Conservation (phyloP, 1,140 invertebrate species). For the Lerema accius region DNA sequence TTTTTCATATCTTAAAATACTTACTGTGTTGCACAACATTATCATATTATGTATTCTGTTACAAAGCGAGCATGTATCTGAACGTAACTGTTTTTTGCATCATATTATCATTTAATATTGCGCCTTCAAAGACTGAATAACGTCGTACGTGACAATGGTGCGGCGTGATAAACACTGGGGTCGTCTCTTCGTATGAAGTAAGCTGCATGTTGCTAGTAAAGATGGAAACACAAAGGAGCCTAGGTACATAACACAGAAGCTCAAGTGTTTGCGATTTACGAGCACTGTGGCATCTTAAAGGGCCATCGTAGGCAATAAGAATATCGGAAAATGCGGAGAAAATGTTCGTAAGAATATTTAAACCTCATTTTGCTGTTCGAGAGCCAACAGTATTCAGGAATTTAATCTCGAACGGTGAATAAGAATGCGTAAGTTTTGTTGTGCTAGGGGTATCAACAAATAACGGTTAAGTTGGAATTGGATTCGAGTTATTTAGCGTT, state of each 20-base stretch:
- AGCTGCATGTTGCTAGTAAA: neutral
- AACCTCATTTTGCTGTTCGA: neutral
- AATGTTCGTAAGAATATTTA: neutral
- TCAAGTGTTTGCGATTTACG: constrained; percentile 4
- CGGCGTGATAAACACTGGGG: neutral
- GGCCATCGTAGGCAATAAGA: neutral
- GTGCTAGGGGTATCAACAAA: too few relatives aligned
- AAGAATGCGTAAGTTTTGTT: neutral
- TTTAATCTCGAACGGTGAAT: neutral
- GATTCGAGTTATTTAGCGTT: too few relatives aligned
- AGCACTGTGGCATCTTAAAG: neutral
- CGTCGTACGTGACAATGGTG: neutral
- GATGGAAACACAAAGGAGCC: neutral
- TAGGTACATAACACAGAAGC: neutral
- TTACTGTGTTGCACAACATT: too few relatives aligned
- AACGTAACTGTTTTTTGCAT: neutral
- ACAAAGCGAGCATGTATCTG: too few relatives aligned
- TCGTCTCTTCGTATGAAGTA: neutral
- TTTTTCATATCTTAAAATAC: too few relatives aligned
- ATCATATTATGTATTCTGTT: too few relatives aligned
- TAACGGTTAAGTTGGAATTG: too few relatives aligned
- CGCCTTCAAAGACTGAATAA: neutral
- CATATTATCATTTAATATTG: neutral
- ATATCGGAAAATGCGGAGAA: neutral
- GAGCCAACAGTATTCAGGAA: neutral